Evolutionary conservation across 2,888 invertebrate species (phyloP).

Genomic region (Caenorhabditis sp.): DNA sequence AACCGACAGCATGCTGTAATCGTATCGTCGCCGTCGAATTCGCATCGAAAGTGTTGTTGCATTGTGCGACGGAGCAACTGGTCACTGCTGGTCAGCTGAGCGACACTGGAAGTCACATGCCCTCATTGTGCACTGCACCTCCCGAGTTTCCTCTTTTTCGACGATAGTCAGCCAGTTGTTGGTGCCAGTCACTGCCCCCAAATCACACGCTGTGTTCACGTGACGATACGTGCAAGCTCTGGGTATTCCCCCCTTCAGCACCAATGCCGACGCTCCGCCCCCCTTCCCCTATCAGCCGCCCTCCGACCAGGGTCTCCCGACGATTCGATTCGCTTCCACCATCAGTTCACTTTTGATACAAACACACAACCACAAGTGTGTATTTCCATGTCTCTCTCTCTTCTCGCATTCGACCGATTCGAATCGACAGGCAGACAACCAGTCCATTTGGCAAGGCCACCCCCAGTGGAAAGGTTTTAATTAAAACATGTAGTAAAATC

Average conservation of each 20-base stretch:
- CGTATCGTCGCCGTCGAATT: constrained; percentile 28
- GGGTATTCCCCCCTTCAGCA: constrained; percentile 57
- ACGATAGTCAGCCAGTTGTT: constrained; percentile 33
- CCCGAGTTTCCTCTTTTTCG: constrained; percentile 1
- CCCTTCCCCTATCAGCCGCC: constrained; percentile 21
- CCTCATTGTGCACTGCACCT: constrained; percentile 57
- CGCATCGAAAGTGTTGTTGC: constrained; percentile 5
- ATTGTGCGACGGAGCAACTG: constrained; percentile 20
- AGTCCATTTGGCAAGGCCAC: not conserved
- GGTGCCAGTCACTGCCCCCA: constrained; percentile 32
- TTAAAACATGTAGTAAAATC: not conserved
- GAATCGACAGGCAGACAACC: constrained; percentile 19
- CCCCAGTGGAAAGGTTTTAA: not conserved
- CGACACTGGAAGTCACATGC: constrained; percentile 25
- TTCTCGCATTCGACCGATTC: constrained; percentile 17
- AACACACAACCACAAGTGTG: constrained; percentile 1
- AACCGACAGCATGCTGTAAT: constrained; percentile 37
- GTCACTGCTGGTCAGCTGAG: constrained; percentile 54
- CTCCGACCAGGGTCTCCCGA: constrained; percentile 17
- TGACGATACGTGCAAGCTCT: constrained; percentile 42
- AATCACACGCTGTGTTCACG: constrained; percentile 47
- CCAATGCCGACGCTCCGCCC: constrained; percentile 45
- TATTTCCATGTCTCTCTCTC: constrained; percentile 19
- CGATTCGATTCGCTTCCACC: constrained; percentile 18
- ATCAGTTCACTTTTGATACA: constrained; percentile 49